phyloP scores from a whole-genome alignment of 2,888 invertebrate species.

The Pseudococcus longispinus region DNA sequence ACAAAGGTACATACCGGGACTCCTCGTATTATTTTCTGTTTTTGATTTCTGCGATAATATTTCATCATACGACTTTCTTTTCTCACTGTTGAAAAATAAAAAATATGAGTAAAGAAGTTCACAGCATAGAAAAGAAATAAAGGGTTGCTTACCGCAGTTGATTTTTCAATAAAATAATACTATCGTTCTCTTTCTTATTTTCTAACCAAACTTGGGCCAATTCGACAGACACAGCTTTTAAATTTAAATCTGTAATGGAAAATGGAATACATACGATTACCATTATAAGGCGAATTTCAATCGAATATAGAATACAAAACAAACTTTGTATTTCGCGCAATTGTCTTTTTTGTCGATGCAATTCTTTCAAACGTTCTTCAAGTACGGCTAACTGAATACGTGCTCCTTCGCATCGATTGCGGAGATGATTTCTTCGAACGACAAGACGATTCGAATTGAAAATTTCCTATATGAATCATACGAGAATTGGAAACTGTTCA shows the following conservation, averaged over 20 bases:
- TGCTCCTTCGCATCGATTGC: not conserved
- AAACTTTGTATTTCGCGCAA: not conserved
- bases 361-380: not conserved
- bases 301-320: not conserved
- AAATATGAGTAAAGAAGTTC: not conserved
- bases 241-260: not conserved
- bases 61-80: not conserved
- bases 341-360: conserved; percentile 14
- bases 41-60: not conserved
- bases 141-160: not conserved
- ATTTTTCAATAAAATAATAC: not conserved
- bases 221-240: not conserved
- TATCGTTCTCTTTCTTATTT: conserved; percentile 7
- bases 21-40: not conserved
- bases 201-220: not conserved
- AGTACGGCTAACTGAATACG: conserved; percentile 4
- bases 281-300: not conserved
- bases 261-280: not conserved
- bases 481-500: not conserved
- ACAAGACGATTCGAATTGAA: conserved; percentile 25
- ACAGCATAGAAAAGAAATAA: not conserved
- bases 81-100: not conserved
- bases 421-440: conserved; percentile 7
- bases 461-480: not conserved
- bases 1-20: not conserved